Evolutionary conservation across 2,888 invertebrate species (phyloP).

Genomic region (Heliconius aoede): DNA sequence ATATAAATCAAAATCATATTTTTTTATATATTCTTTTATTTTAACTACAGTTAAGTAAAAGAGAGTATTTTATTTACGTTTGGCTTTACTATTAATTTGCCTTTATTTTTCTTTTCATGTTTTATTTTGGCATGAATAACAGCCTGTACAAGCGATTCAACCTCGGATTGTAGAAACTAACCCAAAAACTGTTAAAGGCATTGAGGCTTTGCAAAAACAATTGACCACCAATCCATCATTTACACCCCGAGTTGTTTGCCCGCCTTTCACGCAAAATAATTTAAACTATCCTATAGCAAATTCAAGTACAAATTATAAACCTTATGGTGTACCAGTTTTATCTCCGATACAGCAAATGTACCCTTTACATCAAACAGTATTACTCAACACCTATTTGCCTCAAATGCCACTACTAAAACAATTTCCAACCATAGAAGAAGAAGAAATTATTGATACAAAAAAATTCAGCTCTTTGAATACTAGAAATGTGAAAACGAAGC

Average conservation of each 20-base stretch:
- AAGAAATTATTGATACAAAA: conserved; percentile 66
- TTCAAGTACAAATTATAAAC: conserved; percentile 59
- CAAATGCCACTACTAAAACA: conserved; percentile 75
- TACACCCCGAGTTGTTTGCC: conserved; percentile 76
- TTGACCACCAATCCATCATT: conserved; percentile 79
- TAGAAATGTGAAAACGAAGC: conserved; percentile 65
- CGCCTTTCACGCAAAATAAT: conserved; percentile 75
- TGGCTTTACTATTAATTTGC: conserved; percentile 66
- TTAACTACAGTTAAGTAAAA: background rate
- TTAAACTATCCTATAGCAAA: conserved; percentile 62
- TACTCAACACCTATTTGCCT: conserved; percentile 74
- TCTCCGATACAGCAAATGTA: conserved; percentile 79
- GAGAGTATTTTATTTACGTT: conserved; percentile 43
- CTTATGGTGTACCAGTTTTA: conserved; percentile 71
- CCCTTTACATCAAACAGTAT: conserved; percentile 74
- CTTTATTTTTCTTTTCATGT: conserved; percentile 74
- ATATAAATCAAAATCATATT: background rate
- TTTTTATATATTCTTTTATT: background rate
- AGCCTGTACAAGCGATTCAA: conserved; percentile 84
- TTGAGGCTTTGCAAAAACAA: conserved; percentile 75
- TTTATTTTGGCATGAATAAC: conserved; percentile 70
- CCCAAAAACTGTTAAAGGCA: conserved; percentile 67
- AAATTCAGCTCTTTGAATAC: conserved; percentile 79
- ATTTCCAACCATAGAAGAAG: conserved; percentile 74
- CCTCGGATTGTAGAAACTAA: conserved; percentile 80